A percentile compares a stretch with the other conserved stretches of the same genome.
Conservation (phyloP, 1,140 invertebrate species). For the Heterodera carotae region DNA sequence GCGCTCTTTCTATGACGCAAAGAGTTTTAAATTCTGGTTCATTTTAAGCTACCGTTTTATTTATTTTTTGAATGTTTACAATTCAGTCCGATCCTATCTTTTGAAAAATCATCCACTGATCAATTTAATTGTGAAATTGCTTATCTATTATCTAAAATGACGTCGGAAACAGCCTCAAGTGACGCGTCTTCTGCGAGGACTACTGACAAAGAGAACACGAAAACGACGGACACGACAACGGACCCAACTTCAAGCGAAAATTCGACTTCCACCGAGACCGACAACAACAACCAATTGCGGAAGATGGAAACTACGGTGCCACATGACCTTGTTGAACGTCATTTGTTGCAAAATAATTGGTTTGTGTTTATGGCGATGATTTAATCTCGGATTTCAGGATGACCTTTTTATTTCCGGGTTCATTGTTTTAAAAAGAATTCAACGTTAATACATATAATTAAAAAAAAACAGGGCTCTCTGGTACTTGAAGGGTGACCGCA, state of each 20-base stretch:
- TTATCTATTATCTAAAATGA: background rate
- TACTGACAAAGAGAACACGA: background rate
- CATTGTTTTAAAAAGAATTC: too few relatives aligned
- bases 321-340: constrained; percentile 18
- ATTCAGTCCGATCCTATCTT: too few relatives aligned
- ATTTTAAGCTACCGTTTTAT: too few relatives aligned
- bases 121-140: too few relatives aligned
- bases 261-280: constrained; percentile 1
- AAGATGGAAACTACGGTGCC: background rate
- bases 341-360: constrained; percentile 81
- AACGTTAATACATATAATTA: too few relatives aligned
- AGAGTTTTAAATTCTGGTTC: too few relatives aligned
- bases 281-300: background rate
- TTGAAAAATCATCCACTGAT: too few relatives aligned
- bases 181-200: background rate
- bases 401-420: too few relatives aligned
- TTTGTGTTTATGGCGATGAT: background rate
- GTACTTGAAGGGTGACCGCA: constrained; percentile 91
- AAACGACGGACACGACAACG: constrained; percentile 5
- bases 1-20: too few relatives aligned
- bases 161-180: background rate
- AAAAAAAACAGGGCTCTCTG: constrained; percentile 79
- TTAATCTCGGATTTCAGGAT: too few relatives aligned
- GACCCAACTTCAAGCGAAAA: constrained; percentile 5
- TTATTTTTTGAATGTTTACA: too few relatives aligned